Percentiles rank a stretch among this genome's conserved stretches.
Evolutionary conservation across 2,113 vertebrate genomes (phyloP).

Genomic region (Scomber scombrus): DNA sequence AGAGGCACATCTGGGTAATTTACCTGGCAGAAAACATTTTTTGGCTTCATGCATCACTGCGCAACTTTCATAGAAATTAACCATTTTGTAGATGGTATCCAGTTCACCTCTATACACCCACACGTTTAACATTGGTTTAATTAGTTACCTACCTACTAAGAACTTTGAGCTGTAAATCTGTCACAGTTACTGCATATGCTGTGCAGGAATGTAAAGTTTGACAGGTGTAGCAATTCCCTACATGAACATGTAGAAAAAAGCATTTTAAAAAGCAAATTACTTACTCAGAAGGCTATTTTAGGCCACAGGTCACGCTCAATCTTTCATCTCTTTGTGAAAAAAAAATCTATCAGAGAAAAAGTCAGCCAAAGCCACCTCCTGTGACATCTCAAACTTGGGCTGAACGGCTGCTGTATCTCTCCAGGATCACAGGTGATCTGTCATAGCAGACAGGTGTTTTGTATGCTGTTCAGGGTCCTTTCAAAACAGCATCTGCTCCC

Average conservation of each 20-base stretch:
- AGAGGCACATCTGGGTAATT: no score
- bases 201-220: background rate
- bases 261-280: no score
- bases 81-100: no score
- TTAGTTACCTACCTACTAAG: background rate
- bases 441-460: slow-evolving; percentile 80
- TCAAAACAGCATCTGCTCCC: slow-evolving; percentile 69
- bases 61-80: no score
- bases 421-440: slow-evolving; percentile 79
- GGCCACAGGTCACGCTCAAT: slow-evolving; percentile 57
- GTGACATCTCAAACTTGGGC: slow-evolving; percentile 78
- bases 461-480: slow-evolving; percentile 73
- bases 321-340: slow-evolving; percentile 65
- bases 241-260: background rate
- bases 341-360: slow-evolving; percentile 64
- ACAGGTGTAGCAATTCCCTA: background rate
- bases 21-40: no score
- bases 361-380: slow-evolving; percentile 64
- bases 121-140: background rate
- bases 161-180: no score
- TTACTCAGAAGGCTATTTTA: slow-evolving; percentile 49
- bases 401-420: slow-evolving; percentile 74
- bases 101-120: no score
- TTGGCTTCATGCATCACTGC: no score
- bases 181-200: background rate